These are phyloP conservation scores for Tangara arthus DNA, from an alignment of 2,797 vertebrate species.

Conservation along the genomic window DNA sequence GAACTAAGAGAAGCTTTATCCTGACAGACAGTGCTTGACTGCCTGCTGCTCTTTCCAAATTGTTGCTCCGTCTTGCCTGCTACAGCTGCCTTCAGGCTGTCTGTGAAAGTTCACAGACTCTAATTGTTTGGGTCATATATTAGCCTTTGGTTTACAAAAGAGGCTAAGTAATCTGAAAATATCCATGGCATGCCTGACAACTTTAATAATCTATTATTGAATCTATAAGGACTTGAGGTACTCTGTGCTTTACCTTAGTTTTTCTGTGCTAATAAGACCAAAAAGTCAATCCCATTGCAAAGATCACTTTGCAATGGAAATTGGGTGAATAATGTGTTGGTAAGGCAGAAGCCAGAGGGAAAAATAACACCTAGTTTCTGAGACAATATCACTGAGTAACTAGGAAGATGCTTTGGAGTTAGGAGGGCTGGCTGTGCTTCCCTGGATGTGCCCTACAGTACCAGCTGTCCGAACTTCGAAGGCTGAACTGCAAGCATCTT, in stretches of 20 bases:
- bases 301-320: background rate
- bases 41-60: constrained; percentile 12
- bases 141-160: background rate
- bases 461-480: background rate
- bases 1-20: background rate
- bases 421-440: background rate
- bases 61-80: background rate
- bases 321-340: background rate
- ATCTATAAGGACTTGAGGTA: background rate
- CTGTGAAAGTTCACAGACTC: background rate
- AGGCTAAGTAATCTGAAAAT: background rate
- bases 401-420: background rate
- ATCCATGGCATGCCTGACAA: background rate
- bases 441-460: background rate
- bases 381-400: background rate
- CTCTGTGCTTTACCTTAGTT: background rate
- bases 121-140: constrained; percentile 12
- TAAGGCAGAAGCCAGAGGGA: background rate
- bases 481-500: background rate
- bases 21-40: background rate
- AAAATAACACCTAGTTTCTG: background rate
- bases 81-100: background rate
- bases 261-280: background rate
- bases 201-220: background rate
- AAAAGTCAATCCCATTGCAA: background rate